Percentiles rank a stretch among this genome's conserved stretches.
phyloP scores from a whole-genome alignment of 1,140 invertebrate genomes.

The Cydia strobilella region DNA sequence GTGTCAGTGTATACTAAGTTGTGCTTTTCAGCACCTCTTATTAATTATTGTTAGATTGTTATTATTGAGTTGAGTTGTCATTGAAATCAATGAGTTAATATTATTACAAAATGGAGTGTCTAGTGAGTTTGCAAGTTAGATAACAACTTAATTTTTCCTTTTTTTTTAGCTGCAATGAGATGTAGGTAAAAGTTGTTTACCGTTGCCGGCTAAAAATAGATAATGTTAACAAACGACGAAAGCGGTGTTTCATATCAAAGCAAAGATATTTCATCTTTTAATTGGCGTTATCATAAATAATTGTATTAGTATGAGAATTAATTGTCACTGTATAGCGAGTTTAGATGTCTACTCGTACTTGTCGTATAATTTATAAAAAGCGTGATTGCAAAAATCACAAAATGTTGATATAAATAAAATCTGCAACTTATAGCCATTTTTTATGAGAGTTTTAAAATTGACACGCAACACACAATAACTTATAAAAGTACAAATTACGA shows the following conservation, averaged over 20 bases:
- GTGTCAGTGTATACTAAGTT: conserved; percentile 5
- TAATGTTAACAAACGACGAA: background rate
- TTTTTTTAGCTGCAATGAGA: background rate
- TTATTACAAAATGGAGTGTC: background rate
- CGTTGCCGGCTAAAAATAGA: conserved; percentile 1
- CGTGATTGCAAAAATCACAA: no score
- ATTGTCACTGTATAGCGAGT: no score
- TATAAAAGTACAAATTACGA: no score
- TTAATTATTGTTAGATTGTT: conserved; percentile 31
- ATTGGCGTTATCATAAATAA: no score
- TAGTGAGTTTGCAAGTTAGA: conserved; percentile 5
- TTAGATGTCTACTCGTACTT: no score
- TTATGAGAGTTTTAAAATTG: background rate
- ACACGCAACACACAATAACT: no score
- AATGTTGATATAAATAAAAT: no score
- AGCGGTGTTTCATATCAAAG: background rate
- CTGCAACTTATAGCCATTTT: background rate
- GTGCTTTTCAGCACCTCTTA: conserved; percentile 12
- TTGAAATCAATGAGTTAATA: conserved; percentile 18
- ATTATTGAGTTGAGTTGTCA: background rate
- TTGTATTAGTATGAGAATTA: no score
- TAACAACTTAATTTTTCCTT: background rate
- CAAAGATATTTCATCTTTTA: no score
- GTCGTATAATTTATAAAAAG: no score
- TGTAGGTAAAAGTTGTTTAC: background rate